Evolutionary conservation across 2,113 vertebrate genomes (phyloP).

Genomic region (Narcine bancroftii): DNA sequence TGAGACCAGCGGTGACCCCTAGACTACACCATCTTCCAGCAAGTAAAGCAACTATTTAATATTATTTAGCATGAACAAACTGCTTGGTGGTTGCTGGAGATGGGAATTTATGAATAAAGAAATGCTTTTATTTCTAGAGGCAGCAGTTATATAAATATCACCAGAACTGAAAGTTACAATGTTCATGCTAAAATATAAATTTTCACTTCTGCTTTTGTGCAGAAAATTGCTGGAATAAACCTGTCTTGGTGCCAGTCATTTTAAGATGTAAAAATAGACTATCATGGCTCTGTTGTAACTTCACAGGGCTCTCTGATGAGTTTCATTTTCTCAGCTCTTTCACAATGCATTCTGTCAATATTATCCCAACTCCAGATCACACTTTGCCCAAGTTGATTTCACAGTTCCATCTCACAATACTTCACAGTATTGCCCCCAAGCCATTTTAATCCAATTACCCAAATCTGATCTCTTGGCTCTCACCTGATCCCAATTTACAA

Average conservation of each 20-base stretch:
- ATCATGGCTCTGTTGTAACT: neutral
- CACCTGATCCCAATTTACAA: no score
- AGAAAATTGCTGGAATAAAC: neutral
- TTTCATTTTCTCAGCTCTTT: neutral
- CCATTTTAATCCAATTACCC: no score
- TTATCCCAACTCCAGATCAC: neutral
- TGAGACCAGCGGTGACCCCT: no score
- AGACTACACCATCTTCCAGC: no score
- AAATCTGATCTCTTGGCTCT: no score
- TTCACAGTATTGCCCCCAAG: no score
- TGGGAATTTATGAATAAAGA: neutral
- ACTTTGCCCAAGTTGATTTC: neutral
- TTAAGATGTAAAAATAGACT: neutral
- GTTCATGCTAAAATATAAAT: neutral
- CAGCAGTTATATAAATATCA: neutral
- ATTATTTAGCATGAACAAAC: neutral
- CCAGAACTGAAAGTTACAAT: neutral
- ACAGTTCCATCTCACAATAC: neutral
- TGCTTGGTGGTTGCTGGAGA: neutral
- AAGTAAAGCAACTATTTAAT: neutral
- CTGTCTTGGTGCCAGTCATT: neutral
- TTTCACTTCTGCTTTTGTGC: slow-evolving; percentile 8
- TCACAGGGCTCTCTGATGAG: neutral
- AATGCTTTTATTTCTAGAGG: neutral
- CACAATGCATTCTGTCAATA: neutral